phyloP scores from a whole-genome alignment of 2,888 invertebrate species.

The Eilema sororculum region DNA sequence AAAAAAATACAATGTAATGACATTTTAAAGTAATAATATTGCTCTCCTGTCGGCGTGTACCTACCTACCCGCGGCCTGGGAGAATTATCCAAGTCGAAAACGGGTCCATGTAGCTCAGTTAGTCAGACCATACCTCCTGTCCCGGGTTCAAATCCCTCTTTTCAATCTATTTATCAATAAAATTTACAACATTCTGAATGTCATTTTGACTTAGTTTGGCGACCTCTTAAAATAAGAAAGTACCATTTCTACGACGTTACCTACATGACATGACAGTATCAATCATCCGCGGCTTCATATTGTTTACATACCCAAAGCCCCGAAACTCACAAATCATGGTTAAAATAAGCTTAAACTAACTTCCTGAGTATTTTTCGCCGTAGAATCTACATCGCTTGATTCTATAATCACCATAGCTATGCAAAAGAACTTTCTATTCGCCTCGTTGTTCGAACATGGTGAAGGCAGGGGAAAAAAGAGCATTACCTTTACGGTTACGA shows the following conservation, averaged over 20 bases:
- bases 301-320: background rate
- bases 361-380: background rate
- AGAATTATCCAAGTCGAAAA: no score
- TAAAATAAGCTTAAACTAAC: background rate
- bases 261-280: slow-evolving; percentile 1
- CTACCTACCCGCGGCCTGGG: no score
- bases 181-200: background rate
- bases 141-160: no score
- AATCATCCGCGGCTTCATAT: background rate
- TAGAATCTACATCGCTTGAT: background rate
- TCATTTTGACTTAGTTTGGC: background rate
- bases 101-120: no score
- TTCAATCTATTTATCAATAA: no score
- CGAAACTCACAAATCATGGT: slow-evolving; percentile 4
- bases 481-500: slow-evolving; percentile 36
- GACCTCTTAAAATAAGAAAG: background rate
- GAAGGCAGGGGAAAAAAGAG: slow-evolving; percentile 27
- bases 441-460: slow-evolving; percentile 18
- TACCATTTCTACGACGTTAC: no score
- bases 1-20: no score
- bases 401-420: background rate
- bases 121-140: no score
- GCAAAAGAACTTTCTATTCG: slow-evolving; percentile 19
- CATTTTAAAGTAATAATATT: no score
- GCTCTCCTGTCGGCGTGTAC: no score